Conservation (phyloP, 2,888 invertebrate genomes). For the Himalopsyche anomala region DNA sequence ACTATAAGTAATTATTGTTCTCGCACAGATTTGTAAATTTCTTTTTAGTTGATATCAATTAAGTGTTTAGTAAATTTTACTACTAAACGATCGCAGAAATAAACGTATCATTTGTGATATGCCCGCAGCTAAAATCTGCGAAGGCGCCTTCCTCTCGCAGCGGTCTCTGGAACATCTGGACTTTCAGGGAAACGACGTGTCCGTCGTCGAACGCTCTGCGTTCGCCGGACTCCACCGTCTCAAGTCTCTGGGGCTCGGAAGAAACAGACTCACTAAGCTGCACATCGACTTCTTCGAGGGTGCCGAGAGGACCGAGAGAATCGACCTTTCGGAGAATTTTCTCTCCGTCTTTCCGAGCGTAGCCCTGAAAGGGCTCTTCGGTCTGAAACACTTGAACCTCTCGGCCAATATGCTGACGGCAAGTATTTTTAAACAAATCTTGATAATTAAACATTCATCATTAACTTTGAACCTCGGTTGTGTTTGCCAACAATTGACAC, state of each 20-base stretch:
- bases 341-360: conserved; percentile 88
- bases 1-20: too few relatives aligned
- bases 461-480: background rate
- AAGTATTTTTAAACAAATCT: conserved; percentile 67
- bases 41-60: too few relatives aligned
- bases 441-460: conserved; percentile 60
- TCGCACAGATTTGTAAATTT: too few relatives aligned
- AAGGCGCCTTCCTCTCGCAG: conserved; percentile 83
- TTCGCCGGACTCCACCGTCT: conserved; percentile 83
- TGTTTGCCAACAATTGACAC: background rate
- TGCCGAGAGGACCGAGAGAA: conserved; percentile 83
- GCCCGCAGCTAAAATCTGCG: conserved; percentile 82
- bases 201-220: conserved; percentile 85
- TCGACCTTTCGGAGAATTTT: conserved; percentile 93
- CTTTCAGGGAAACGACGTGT: conserved; percentile 87
- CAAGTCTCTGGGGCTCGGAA: conserved; percentile 83
- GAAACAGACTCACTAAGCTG: conserved; percentile 87
- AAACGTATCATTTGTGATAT: conserved; percentile 68
- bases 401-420: conserved; percentile 92
- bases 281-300: conserved; percentile 91
- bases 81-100: too few relatives aligned
- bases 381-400: conserved; percentile 85
- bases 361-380: conserved; percentile 83
- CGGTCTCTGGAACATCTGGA: conserved; percentile 85
- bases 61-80: too few relatives aligned